Conservation (phyloP, 1,140 invertebrate species). For the Homarus americanus region DNA sequence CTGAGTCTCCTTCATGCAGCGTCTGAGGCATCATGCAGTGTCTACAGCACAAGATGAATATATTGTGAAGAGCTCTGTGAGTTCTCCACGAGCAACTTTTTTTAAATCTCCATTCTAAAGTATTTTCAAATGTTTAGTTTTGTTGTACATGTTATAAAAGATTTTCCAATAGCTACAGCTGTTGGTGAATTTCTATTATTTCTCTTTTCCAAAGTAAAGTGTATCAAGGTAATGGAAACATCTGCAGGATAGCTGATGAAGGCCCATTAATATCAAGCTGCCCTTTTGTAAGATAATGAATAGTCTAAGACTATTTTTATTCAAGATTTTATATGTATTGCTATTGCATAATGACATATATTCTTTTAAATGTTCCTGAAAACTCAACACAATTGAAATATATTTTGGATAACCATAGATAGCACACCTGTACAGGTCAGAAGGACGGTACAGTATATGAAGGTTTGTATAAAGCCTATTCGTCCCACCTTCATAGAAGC, state of each 20-base stretch:
- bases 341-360: constrained; percentile 52
- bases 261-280: constrained; percentile 30
- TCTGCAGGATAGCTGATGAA: constrained; percentile 11
- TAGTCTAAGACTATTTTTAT: constrained; percentile 33
- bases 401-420: constrained; percentile 59
- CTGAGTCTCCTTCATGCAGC: not conserved
- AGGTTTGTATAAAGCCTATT: not conserved
- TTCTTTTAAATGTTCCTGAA: constrained; percentile 69
- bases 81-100: not conserved
- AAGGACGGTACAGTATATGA: not conserved
- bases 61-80: not conserved
- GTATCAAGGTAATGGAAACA: constrained; percentile 14
- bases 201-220: not conserved
- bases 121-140: constrained; percentile 1
- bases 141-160: not conserved
- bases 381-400: constrained; percentile 48
- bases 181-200: not conserved
- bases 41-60: constrained; percentile 26
- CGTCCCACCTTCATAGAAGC: constrained; percentile 2
- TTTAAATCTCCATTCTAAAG: not conserved
- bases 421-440: constrained; percentile 47
- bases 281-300: constrained; percentile 48
- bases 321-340: constrained; percentile 52
- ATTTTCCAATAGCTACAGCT: constrained; percentile 12
- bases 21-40: not conserved